Conservation (phyloP, 2,797 vertebrate genomes). For the Anguilla obscura region DNA sequence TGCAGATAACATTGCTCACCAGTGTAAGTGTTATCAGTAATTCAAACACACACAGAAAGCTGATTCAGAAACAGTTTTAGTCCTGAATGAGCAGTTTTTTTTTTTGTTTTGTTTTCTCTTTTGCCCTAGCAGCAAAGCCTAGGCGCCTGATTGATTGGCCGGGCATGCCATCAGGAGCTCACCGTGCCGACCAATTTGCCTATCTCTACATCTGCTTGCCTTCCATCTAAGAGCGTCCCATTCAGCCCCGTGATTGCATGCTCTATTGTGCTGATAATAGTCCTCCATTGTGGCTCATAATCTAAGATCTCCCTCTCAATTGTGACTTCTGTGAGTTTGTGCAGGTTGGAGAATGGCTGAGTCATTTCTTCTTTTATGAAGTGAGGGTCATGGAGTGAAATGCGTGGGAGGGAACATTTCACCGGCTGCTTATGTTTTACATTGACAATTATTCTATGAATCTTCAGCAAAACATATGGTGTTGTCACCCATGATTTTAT, state of each 20-base stretch:
- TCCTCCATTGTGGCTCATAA: background rate
- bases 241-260: background rate
- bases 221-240: background rate
- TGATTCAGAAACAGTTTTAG: background rate
- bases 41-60: background rate
- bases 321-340: background rate
- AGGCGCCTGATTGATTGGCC: background rate
- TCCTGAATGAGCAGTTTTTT: background rate
- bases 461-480: background rate
- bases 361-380: background rate
- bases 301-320: background rate
- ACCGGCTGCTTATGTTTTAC: background rate
- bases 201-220: conserved; percentile 9
- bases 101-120: no score
- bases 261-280: conserved; percentile 2
- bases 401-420: background rate
- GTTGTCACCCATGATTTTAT: background rate
- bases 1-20: background rate
- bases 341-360: background rate
- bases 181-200: background rate
- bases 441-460: background rate
- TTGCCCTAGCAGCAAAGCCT: background rate
- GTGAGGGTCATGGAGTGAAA: background rate
- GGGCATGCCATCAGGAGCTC: background rate
- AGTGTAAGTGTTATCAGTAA: background rate